A percentile compares a stretch with the other conserved stretches of the same genome.
phyloP scores from a whole-genome alignment of 2,888 invertebrate genomes.

The Pseudococcus longispinus region DNA sequence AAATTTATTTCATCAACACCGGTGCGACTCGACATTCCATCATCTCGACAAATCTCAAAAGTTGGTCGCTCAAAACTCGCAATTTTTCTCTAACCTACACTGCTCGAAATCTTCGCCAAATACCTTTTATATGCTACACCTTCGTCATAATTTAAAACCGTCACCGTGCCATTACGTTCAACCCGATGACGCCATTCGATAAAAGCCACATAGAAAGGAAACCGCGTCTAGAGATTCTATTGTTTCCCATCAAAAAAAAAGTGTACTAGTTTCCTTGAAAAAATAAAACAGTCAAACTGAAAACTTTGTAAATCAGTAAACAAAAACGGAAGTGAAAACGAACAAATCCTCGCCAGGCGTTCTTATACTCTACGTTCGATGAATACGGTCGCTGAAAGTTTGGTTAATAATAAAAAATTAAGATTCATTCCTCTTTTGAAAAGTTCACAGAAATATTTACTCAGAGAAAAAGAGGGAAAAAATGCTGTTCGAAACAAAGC shows the following conservation, averaged over 20 bases:
- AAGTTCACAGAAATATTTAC: constrained; percentile 28
- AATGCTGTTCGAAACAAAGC: constrained; percentile 12
- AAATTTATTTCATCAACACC: too few relatives aligned
- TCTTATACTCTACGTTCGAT: background rate
- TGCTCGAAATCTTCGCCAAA: background rate
- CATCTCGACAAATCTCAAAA: background rate
- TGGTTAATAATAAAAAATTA: constrained; percentile 44
- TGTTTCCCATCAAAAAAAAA: background rate
- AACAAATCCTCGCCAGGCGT: background rate
- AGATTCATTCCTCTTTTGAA: constrained; percentile 32
- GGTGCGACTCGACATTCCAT: background rate
- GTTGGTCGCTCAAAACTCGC: background rate
- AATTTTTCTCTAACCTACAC: background rate
- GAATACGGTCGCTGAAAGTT: constrained; percentile 16
- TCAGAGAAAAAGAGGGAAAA: background rate
- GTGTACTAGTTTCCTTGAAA: background rate
- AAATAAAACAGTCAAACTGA: constrained; percentile 36
- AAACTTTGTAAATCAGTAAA: constrained; percentile 30
- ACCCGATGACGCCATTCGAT: background rate
- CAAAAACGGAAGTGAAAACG: constrained; percentile 37
- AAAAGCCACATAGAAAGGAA: background rate
- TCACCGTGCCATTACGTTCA: background rate
- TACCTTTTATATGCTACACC: background rate
- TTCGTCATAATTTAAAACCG: background rate
- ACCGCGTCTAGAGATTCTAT: background rate